Conservation (phyloP, 2,113 vertebrate genomes). For the Callipepla californica region DNA sequence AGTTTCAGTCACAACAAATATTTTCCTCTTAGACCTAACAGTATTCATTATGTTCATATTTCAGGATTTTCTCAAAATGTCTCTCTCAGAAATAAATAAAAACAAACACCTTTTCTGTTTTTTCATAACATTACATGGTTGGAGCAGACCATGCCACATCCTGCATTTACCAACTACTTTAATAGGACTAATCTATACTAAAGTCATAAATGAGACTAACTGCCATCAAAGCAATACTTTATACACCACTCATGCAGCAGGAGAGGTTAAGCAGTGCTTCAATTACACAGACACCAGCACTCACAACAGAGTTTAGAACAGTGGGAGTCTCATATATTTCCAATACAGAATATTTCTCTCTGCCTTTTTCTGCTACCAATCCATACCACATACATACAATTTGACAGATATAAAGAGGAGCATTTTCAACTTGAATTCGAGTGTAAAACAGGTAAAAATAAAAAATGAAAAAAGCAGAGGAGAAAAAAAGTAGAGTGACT, state of each 20-base stretch:
- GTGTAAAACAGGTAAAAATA: neutral
- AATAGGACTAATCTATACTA: neutral
- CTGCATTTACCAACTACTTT: neutral
- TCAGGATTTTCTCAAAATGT: neutral
- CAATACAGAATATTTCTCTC: neutral
- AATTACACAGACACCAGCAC: neutral
- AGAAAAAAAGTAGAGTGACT: neutral
- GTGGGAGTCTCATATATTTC: conserved; percentile 40
- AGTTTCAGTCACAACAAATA: neutral
- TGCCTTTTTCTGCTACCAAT: neutral
- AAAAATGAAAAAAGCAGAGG: neutral
- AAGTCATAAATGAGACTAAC: neutral
- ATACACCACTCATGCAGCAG: neutral
- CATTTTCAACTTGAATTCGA: neutral
- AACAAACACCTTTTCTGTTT: neutral
- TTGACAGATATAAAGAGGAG: neutral
- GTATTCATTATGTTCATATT: neutral
- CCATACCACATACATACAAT: neutral
- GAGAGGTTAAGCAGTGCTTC: neutral
- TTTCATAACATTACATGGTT: neutral
- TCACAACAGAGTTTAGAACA: neutral
- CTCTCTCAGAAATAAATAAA: neutral
- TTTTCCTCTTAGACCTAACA: neutral
- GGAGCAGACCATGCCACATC: neutral
- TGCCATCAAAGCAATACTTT: neutral